phyloP scores from a whole-genome alignment of 1,140 invertebrate species.

The Thalassaphorura encarpata region DNA sequence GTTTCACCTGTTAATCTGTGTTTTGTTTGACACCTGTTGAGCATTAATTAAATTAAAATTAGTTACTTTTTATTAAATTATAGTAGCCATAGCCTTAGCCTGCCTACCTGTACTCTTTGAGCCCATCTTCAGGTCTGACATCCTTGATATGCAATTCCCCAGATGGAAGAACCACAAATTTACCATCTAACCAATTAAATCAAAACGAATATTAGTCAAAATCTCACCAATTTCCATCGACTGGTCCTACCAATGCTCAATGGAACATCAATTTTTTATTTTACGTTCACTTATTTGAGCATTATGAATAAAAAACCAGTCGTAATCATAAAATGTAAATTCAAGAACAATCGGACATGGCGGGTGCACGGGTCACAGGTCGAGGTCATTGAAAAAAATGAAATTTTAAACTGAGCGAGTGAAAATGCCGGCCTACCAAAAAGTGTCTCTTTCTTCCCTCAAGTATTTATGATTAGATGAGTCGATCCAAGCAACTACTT shows the following conservation, averaged over 20 bases:
- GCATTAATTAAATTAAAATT: slow-evolving; percentile 47
- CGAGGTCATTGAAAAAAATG: too few relatives aligned
- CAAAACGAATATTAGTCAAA: not conserved
- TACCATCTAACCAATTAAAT: slow-evolving; percentile 57
- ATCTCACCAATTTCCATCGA: too few relatives aligned
- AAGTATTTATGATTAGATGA: too few relatives aligned
- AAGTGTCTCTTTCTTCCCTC: too few relatives aligned
- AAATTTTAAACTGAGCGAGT: too few relatives aligned
- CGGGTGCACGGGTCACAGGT: slow-evolving; percentile 31
- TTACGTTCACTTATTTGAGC: too few relatives aligned
- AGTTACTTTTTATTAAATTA: not conserved
- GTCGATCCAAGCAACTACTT: too few relatives aligned
- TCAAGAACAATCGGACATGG: slow-evolving; percentile 35
- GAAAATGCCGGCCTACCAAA: too few relatives aligned
- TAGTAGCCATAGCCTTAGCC: not conserved
- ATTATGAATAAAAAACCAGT: too few relatives aligned
- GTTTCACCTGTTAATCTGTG: slow-evolving; percentile 89
- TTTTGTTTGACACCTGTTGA: slow-evolving; percentile 85
- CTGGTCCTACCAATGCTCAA: not conserved
- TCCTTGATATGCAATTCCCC: slow-evolving; percentile 88
- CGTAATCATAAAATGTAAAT: slow-evolving; percentile 15
- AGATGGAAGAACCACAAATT: slow-evolving; percentile 84
- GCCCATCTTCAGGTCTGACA: slow-evolving; percentile 84
- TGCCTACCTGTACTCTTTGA: slow-evolving; percentile 50
- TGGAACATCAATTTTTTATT: too few relatives aligned